These are phyloP conservation scores for Drosophila putrida DNA, from an alignment of 2,888 invertebrate genomes.

Conservation along the genomic window DNA sequence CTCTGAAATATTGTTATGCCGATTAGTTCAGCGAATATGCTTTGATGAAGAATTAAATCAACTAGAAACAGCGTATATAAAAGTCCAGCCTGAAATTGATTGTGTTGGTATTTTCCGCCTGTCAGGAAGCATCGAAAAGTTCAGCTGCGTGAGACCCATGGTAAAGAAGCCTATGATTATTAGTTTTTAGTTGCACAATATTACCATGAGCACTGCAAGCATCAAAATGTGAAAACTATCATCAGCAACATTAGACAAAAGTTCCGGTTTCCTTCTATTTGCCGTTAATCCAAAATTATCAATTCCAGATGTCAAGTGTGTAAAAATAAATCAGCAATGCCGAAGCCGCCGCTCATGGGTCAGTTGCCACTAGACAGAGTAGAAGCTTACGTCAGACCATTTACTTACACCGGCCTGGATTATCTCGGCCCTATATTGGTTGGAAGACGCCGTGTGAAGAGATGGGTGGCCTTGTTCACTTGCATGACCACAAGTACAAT, in stretches of 20 bases:
- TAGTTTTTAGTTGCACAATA: background rate
- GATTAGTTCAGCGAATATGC: too few relatives aligned
- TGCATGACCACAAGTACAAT: too few relatives aligned
- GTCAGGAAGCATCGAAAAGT: too few relatives aligned
- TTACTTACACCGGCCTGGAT: constrained; percentile 1
- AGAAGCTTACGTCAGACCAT: background rate
- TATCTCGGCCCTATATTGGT: background rate
- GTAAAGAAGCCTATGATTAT: background rate
- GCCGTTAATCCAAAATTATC: background rate
- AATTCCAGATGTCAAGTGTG: background rate
- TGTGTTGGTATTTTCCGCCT: too few relatives aligned
- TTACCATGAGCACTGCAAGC: background rate
- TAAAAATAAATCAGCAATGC: background rate
- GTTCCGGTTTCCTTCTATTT: constrained; percentile 1
- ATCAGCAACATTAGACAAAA: background rate
- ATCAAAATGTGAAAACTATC: background rate
- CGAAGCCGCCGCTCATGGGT: background rate
- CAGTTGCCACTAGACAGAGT: constrained; percentile 1
- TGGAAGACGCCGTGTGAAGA: too few relatives aligned
- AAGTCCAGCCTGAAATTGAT: too few relatives aligned
- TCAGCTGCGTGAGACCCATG: too few relatives aligned
- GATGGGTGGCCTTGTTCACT: background rate
- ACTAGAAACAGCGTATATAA: too few relatives aligned
- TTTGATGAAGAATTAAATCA: too few relatives aligned
- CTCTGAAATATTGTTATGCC: too few relatives aligned